These are phyloP conservation scores for Lota lota DNA, from an alignment of 2,113 vertebrate species.

Conservation along the genomic window DNA sequence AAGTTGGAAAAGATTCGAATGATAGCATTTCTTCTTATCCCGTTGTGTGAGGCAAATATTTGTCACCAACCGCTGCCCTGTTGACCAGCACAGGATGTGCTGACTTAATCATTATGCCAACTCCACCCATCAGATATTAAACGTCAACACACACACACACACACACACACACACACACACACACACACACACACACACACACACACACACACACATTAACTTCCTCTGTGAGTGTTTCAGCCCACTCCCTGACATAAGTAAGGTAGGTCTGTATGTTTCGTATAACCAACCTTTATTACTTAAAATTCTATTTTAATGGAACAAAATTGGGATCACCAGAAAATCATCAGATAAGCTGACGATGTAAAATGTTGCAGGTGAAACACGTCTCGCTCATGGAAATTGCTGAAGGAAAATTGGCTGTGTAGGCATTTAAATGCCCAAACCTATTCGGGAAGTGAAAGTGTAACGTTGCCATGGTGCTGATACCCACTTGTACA, in stretches of 20 bases:
- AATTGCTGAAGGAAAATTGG: background rate
- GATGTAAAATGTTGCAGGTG: background rate
- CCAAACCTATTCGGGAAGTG: slow-evolving; percentile 55
- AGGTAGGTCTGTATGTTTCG: background rate
- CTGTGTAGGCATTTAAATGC: slow-evolving; percentile 30
- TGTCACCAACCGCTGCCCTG: too few species aligned
- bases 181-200: slow-evolving; percentile 11
- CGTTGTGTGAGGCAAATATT: too few species aligned
- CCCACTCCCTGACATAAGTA: background rate
- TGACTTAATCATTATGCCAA: slow-evolving; percentile 10
- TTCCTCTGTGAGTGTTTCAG: background rate
- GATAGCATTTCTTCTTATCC: too few species aligned
- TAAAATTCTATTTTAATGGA: background rate
- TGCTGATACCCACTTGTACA: slow-evolving; percentile 24
- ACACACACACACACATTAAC: background rate
- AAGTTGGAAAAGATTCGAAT: too few species aligned
- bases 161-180: background rate
- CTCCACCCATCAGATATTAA: slow-evolving; percentile 22
- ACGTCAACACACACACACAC: background rate
- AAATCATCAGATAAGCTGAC: background rate
- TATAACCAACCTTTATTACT: background rate
- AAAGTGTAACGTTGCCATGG: slow-evolving; percentile 42
- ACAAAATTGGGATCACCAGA: too few species aligned
- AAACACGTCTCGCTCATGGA: background rate
- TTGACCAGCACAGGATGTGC: too few species aligned